Evolutionary conservation across 2,113 vertebrate genomes (phyloP), one percentile per base, ranked within the genome.

Genomic region (Cyanoramphus novaezelandiae): DNA sequence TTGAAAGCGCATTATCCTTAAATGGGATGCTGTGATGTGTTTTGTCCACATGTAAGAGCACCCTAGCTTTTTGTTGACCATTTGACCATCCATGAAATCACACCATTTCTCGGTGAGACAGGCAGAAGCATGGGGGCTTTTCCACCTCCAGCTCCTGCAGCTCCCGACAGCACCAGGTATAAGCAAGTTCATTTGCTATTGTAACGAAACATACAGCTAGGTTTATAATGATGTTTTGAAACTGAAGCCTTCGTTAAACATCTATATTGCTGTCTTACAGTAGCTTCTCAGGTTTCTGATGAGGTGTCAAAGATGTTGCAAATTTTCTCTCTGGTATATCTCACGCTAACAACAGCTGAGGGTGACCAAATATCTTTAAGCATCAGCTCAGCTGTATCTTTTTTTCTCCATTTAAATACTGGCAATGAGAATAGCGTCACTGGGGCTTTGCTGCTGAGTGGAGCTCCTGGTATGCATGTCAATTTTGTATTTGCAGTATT

Each of bases 1-100:
- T 3, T 28, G 69, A 52, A 57, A 57, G 21, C 2, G 13, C 46
- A 55, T 17, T 24, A 10, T 9, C 47, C 11, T 46, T 4, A 7
- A 0, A 2, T 35, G 46, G 46, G 50, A 14, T 24, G 28, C 13
- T 33, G 53, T 0, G 0, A 14, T 0, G 1, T 18, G 62, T 10
- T 37, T 70, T 76, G 44, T 33, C 55, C 43, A 6, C 0, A 2
- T 11, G 6, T 52, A 27, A 25, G 39, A 41, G 20, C 31, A 44
- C 19, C 8, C 7, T 0, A 1, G 23, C 46, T 55, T 28, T 20
- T 35, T 0, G 0, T 8, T 44, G 57, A 5, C 29, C 7, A 1
- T 43, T 23, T 25, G 28, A 7, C 20, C 47, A 24, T 1, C 41
- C 53, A 6, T 7, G 20, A 23, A 53, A 25, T 13, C 19, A 13